Evolutionary conservation across 2,113 vertebrate species (phyloP), one percentile per base, ranked within the genome.

Genomic region (Callithrix jacchus): DNA sequence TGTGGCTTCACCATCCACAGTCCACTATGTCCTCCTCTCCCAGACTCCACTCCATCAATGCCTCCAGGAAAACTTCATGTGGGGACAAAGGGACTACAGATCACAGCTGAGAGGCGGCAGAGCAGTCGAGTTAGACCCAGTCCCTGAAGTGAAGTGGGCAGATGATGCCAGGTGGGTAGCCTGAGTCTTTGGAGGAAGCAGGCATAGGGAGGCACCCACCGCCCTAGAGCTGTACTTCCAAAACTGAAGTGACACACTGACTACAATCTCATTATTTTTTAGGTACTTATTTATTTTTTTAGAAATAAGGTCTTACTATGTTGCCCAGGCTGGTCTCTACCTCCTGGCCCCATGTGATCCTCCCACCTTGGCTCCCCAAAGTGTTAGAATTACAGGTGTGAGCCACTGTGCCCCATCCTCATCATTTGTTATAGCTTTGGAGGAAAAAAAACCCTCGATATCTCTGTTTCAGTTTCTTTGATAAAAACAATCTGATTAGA

Each of bases 1-100:
- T 10, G 12, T 5, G 1, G 6, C 3, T 6, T 3, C 4, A 0
- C 45, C n/a, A 21, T 32, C 7, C 6, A 17, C 0, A 3, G 1
- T 5, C 20, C 23, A 17, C 14, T 52, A 40, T 13, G 32, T 4
- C 1, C 35, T 32, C 40, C 10, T 9, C 49, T 40, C 82, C 52
- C 40, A 13, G 16, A 6, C 8, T 10, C 58, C 49, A 49, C 25
- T 9, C 20, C 56, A 30, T 0, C 25, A 66, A 42, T 64, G 25
- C 23, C 56, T 40, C 40, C 56, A 23, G 0, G 0, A 4, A 2
- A 32, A 32, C 20, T 12, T 25, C 12, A 21, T 4, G 14, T 9
- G 6, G 8, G 18, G 54, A 80, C 20, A 2, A 6, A 17, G 16
- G 17, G 0, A 32, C 23, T 23, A 47, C 27, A 23, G 79, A 49